Evolutionary conservation across 2,888 invertebrate species (phyloP).

Genomic region (Frankliniella intonsa): DNA sequence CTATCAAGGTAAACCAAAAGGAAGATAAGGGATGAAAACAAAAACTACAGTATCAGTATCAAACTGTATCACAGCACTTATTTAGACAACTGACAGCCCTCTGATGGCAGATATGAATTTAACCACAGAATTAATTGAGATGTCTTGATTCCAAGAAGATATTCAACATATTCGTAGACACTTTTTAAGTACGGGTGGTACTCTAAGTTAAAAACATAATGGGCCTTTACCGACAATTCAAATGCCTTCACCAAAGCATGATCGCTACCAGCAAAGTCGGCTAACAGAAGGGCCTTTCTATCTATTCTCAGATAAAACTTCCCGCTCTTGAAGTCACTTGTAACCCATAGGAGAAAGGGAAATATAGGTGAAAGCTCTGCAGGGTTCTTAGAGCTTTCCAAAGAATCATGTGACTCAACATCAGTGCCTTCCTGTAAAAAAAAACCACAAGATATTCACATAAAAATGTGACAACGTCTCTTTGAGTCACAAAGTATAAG

Average conservation of each 20-base stretch:
- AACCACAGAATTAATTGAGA: not conserved
- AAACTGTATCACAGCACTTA: too few species aligned
- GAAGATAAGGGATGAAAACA: too few species aligned
- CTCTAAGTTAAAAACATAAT: not conserved
- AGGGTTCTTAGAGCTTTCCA: not conserved
- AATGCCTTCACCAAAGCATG: not conserved
- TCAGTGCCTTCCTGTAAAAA: not conserved
- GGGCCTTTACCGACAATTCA: not conserved
- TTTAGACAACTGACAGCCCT: too few species aligned
- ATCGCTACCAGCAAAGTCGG: not conserved
- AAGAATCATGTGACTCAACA: not conserved
- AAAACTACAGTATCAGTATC: too few species aligned
- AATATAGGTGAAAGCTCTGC: not conserved
- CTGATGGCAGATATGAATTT: not conserved
- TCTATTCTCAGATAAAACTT: not conserved
- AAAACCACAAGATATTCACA: not conserved
- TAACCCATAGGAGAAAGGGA: not conserved
- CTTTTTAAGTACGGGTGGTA: not conserved
- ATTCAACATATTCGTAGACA: not conserved
- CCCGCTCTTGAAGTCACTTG: not conserved
- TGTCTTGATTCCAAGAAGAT: not conserved
- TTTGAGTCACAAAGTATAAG: not conserved
- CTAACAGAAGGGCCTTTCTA: not conserved
- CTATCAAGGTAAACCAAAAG: too few species aligned
- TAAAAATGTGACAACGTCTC: too few species aligned